A percentile compares a stretch with the other conserved stretches of the same genome.
Conservation (phyloP, 2,113 vertebrate species). For the Oncorhynchus gorbuscha region DNA sequence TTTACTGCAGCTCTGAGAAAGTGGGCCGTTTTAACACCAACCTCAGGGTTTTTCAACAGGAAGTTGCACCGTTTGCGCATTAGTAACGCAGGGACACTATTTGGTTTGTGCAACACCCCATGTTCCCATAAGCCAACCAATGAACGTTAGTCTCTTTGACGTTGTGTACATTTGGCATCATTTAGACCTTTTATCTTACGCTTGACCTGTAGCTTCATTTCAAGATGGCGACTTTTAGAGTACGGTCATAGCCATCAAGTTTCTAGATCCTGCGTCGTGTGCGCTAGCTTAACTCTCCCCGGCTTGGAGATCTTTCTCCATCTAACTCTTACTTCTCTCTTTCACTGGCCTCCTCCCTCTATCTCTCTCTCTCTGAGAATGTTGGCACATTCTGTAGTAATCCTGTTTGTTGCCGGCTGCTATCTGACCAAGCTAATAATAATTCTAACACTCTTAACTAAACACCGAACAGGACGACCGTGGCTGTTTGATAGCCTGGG, state of each 20-base stretch:
- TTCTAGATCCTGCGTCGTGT: not conserved
- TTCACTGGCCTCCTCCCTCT: not conserved
- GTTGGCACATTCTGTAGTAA: not conserved
- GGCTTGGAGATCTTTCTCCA: not conserved
- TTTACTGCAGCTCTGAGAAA: not conserved
- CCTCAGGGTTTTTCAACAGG: not conserved
- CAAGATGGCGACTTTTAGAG: too few relatives aligned
- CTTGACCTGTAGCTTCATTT: too few relatives aligned
- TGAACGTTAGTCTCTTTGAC: not conserved
- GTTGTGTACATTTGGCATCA: not conserved
- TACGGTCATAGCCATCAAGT: too few relatives aligned
- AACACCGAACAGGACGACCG: not conserved
- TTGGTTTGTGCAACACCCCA: not conserved
- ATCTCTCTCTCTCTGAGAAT: not conserved
- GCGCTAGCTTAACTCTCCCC: not conserved
- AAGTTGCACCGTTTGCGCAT: not conserved
- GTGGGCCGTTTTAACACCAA: not conserved
- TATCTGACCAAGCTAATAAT: slow-evolving; percentile 3
- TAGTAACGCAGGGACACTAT: not conserved
- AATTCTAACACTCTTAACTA: not conserved
- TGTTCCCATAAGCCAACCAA: not conserved
- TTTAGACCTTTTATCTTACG: not conserved
- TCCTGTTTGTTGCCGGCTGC: not conserved
- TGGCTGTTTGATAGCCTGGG: not conserved
- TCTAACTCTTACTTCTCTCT: not conserved